Evolutionary conservation across 2,888 invertebrate species (phyloP), one percentile per base, ranked within the genome.

Genomic region (Cantharis nigra): DNA sequence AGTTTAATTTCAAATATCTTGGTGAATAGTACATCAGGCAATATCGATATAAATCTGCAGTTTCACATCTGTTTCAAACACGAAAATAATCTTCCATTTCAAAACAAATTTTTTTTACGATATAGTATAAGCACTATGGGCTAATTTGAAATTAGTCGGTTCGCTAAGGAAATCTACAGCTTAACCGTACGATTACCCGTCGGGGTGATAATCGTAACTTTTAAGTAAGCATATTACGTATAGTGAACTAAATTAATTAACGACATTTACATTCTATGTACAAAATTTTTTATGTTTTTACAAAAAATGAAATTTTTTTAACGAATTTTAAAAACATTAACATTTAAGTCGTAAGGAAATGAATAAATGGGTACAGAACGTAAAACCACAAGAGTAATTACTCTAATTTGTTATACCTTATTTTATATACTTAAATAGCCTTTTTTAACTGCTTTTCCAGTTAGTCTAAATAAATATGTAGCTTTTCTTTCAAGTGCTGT

Each of bases 361-460:
- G 49, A 49, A 49, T 23, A 23, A 16, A 30, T 28, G 30, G 14
- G 70, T 33, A 30, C 23, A 18, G 26, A 28, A 70, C 18, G 28
- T 33, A 30, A 70, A 70, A 70, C 70, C 28, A 30, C 28, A 70
- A 70, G 28, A 70, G 16, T 33, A 70, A 70, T 70, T 70, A 30
- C 33, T 23, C 33, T 70, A 33, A 70, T 70, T 33, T 33, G 70
- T 70, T 70, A 33, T 67, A 26, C 65, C 65, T 65, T 67, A 67
- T 67, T 67, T 67, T 67, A 67, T 67, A 23, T 23, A 67, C 65
- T 23, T 67, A 67, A 67, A 67, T 23, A 67, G 26, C 65, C 20
- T 67, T 67, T 67, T 67, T 67, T 67, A 67, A 67, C 26, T 67
- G 65, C 65, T 67, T 67, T 67, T 67, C 26, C 23, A 67, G 65